Conservation (phyloP, 2,888 invertebrate genomes). For the Hecatera dysodea region DNA sequence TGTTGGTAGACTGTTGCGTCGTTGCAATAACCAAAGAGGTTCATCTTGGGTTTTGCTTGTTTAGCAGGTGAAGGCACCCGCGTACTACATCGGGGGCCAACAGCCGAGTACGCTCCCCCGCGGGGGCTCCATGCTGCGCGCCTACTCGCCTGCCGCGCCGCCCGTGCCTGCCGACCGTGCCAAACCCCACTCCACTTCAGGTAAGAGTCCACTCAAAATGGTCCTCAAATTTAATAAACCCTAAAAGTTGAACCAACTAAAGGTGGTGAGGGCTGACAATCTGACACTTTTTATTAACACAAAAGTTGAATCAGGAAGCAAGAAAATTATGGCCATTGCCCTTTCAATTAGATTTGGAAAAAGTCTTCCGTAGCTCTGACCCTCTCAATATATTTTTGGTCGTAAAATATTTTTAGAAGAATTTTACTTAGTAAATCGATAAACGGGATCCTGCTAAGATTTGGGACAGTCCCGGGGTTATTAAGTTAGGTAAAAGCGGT, state of each 20-base stretch:
- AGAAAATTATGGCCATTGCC: slow-evolving; percentile 42
- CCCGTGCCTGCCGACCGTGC: slow-evolving; percentile 91
- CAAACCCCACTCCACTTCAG: slow-evolving; percentile 86
- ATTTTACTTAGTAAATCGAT: not conserved
- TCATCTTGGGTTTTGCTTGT: slow-evolving; percentile 18
- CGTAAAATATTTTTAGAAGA: not conserved
- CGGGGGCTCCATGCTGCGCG: slow-evolving; percentile 92
- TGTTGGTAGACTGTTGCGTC: slow-evolving; percentile 1
- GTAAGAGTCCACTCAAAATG: slow-evolving; percentile 60
- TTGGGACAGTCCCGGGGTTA: slow-evolving; percentile 48
- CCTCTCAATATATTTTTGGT: slow-evolving; percentile 1
- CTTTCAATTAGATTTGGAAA: slow-evolving; percentile 42
- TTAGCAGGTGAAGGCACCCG: slow-evolving; percentile 89
- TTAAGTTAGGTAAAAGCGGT: slow-evolving; percentile 71
- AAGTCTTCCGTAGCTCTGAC: slow-evolving; percentile 5
- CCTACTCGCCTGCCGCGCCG: slow-evolving; percentile 92
- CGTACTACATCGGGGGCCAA: slow-evolving; percentile 93
- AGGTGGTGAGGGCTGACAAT: slow-evolving; percentile 15
- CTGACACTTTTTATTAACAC: slow-evolving; percentile 38
- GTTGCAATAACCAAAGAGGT: slow-evolving; percentile 17
- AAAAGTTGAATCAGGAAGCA: slow-evolving; percentile 47
- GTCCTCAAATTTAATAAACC: slow-evolving; percentile 41
- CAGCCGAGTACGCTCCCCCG: slow-evolving; percentile 92
- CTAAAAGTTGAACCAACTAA: slow-evolving; percentile 23
- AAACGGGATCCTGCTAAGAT: slow-evolving; percentile 9